Base-by-base conservation (phyloP, 2,113 vertebrate species). In the Xenopus laevis region DNA sequence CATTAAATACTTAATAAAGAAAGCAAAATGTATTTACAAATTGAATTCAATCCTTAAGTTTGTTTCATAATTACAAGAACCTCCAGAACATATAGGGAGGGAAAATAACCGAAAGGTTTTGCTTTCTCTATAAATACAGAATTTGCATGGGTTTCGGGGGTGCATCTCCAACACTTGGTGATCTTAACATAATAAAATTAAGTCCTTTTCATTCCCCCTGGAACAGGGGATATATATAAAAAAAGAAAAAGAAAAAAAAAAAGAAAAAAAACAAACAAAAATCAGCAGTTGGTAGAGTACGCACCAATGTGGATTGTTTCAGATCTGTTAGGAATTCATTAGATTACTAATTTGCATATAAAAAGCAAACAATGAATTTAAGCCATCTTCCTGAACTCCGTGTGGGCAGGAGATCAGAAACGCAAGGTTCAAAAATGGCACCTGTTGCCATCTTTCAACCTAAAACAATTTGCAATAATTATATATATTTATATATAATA, bases 1-100 rank as follows among this genome's bases (percentile, higher is more conserved):
- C 74, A 95, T 94, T 95, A 95, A 94, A 95, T 94, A 94, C 89
- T 93, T 90, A 91, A 92, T 89, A 93, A 95, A 93, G 82, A 92
- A 94, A 94, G 86, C 86, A 86, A 90, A 55, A 93, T 86, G 82
- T 94, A 94, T 93, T 88, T 95, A 94, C 90, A 95, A 84, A 91
- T 90, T 85, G 93, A 86, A 90, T 93, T 91, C 88, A 90, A 85
- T 91, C 83, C 84, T 86, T 81, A 76, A 27, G 78, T 75, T 68
- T 60, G 16, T 15, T 15, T 86, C 87, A 90, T 89, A 90, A 91
- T 91, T 90, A 93, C 90, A 93, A 92, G 88, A 89, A 88, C 86
- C 89, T 91, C 90, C 81, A 78, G 86, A 87, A 88, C 87, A 90
- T 90, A 88, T 79, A 80, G 83, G 82, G 86, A 61, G 73, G 55